These are phyloP conservation scores for Oreamnos americanus DNA, from an alignment of 2,113 vertebrate species.

Conservation along the genomic window DNA sequence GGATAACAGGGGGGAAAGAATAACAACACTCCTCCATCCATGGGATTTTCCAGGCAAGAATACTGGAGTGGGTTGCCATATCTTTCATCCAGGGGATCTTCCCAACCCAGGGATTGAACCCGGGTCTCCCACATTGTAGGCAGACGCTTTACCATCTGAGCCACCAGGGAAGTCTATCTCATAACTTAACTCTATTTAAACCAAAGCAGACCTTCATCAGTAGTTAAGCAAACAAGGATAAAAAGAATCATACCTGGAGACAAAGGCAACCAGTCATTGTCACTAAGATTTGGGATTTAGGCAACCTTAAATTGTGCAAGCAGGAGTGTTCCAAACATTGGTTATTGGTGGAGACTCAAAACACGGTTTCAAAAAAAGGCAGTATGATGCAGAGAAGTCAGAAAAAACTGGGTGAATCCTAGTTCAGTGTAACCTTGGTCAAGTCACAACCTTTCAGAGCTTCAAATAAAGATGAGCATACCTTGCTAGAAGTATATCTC, in stretches of 20 bases:
- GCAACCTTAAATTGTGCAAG: background rate
- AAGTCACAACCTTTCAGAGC: background rate
- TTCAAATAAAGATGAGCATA: background rate
- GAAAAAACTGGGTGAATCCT: background rate
- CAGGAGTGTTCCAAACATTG: background rate
- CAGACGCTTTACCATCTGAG: too few species aligned
- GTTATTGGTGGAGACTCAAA: background rate
- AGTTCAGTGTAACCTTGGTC: background rate
- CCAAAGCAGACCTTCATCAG: background rate
- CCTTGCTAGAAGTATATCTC: background rate
- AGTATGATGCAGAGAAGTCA: background rate
- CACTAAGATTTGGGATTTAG: constrained; percentile 5
- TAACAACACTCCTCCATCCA: too few species aligned
- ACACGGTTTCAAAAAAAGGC: background rate
- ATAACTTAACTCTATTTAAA: background rate
- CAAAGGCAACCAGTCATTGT: constrained; percentile 9
- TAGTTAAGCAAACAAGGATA: background rate
- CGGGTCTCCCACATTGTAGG: too few species aligned
- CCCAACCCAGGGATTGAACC: too few species aligned
- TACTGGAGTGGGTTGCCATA: too few species aligned
- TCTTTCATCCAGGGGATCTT: too few species aligned
- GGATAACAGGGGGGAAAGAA: background rate
- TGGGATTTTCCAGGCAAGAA: too few species aligned
- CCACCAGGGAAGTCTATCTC: background rate
- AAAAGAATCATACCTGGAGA: constrained; percentile 25